A percentile compares a stretch with the other conserved stretches of the same genome.
phyloP scores from a whole-genome alignment of 2,797 vertebrate species.

The Fistularia tabacaria region DNA sequence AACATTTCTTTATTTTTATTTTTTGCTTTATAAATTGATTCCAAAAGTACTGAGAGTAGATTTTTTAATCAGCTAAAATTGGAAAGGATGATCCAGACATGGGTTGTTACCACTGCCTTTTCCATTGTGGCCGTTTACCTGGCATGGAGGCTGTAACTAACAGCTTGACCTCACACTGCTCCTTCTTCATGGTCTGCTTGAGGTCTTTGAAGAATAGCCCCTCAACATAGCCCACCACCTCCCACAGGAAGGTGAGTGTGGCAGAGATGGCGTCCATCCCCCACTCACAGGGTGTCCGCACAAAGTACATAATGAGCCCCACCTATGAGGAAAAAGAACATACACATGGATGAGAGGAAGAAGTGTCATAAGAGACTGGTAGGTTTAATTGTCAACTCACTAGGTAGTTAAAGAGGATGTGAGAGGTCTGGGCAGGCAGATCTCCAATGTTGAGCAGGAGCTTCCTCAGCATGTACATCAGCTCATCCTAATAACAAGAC shows the following conservation, averaged over 20 bases:
- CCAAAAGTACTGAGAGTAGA: too few relatives aligned
- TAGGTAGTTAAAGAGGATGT: slow-evolving; percentile 98
- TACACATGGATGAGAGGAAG: background rate
- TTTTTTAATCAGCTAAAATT: too few relatives aligned
- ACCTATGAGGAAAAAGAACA: slow-evolving; percentile 72
- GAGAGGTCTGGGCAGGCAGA: slow-evolving; percentile 97
- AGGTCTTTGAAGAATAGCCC: slow-evolving; percentile 99
- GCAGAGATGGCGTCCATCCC: slow-evolving; percentile 99
- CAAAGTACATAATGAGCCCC: slow-evolving; percentile 98
- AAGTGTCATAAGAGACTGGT: background rate
- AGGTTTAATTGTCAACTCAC: slow-evolving; percentile 66
- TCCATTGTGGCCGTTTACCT: slow-evolving; percentile 67
- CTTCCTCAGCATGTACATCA: slow-evolving; percentile 98
- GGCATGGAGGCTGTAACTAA: slow-evolving; percentile 98
- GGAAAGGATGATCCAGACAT: too few relatives aligned
- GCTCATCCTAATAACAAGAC: slow-evolving; percentile 82
- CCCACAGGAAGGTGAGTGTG: slow-evolving; percentile 97
- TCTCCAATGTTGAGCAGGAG: slow-evolving; percentile 96
- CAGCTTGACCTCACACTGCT: slow-evolving; percentile 97
- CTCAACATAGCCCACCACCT: slow-evolving; percentile 97
- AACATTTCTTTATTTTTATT: background rate
- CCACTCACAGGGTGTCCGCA: slow-evolving; percentile 97
- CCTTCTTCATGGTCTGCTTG: slow-evolving; percentile 99
- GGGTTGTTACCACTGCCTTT: background rate
- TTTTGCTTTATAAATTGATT: too few relatives aligned